Evolutionary conservation across 2,113 vertebrate genomes (phyloP).

Genomic region (Bufo gargarizans): DNA sequence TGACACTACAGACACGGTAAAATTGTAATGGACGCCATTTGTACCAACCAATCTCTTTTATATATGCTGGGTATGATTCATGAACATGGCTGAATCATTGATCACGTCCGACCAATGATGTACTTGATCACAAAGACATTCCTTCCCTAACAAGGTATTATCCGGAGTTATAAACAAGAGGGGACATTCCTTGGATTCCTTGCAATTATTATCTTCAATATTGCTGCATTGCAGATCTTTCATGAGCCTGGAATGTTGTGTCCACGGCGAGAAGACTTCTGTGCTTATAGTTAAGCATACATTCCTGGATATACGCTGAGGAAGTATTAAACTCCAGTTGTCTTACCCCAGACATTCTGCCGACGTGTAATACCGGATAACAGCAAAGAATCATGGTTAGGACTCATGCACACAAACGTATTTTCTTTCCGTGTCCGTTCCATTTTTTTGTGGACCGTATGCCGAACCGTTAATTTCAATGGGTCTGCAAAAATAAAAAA

Average conservation of each 20-base stretch:
- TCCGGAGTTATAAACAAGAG: slow-evolving; percentile 42
- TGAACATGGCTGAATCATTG: too few species aligned
- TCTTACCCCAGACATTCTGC: background rate
- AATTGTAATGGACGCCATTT: too few species aligned
- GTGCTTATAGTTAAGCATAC: background rate
- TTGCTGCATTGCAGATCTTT: slow-evolving; percentile 48
- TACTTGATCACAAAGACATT: slow-evolving; percentile 39
- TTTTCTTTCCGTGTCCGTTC: too few species aligned
- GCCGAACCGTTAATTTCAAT: too few species aligned
- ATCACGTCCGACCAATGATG: slow-evolving; percentile 9
- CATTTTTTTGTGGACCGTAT: too few species aligned
- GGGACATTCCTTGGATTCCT: slow-evolving; percentile 51
- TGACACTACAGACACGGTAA: too few species aligned
- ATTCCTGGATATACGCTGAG: background rate
- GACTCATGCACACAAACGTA: too few species aligned
- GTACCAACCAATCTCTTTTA: background rate
- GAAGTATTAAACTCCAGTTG: background rate
- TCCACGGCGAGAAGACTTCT: background rate
- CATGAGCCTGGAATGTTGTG: slow-evolving; percentile 12
- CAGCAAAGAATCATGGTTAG: background rate
- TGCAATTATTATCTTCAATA: slow-evolving; percentile 49
- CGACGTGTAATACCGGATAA: background rate
- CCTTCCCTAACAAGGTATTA: slow-evolving; percentile 56
- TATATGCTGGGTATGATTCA: background rate
- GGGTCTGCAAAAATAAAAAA: too few species aligned